Evolutionary conservation across 2,113 vertebrate genomes (phyloP).

Genomic region (Rhinopithecus roxellana): DNA sequence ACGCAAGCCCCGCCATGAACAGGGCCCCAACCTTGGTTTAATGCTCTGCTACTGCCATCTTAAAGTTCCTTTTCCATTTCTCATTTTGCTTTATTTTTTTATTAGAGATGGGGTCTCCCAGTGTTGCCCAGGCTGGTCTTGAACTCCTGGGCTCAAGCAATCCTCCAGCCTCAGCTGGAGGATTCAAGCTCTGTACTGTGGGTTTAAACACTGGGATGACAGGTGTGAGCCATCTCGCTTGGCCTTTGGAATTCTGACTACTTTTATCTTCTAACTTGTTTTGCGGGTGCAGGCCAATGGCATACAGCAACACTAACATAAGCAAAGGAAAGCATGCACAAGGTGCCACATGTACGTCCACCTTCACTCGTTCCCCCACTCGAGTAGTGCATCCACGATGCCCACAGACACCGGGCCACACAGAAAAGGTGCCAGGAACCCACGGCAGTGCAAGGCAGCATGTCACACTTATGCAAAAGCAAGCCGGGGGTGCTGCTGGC

Average conservation of each 20-base stretch:
- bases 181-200: too few relatives aligned
- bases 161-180: too few relatives aligned
- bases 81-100: too few relatives aligned
- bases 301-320: fast-evolving
- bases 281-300: fast-evolving
- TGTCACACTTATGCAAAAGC: not conserved
- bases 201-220: too few relatives aligned
- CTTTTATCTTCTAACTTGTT: not conserved
- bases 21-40: not conserved
- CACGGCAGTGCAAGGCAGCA: fast-evolving
- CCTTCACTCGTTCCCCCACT: fast-evolving
- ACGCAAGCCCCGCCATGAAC: fast-evolving
- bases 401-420: not conserved
- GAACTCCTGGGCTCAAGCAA: too few relatives aligned
- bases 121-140: too few relatives aligned
- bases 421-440: not conserved
- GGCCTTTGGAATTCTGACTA: not conserved
- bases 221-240: too few relatives aligned
- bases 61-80: not conserved
- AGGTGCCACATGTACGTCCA: fast-evolving
- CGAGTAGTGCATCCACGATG: fast-evolving
- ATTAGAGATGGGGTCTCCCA: too few relatives aligned
- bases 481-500: fast-evolving
- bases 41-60: too few relatives aligned
- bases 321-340: not conserved